phyloP scores from a whole-genome alignment of 1,140 invertebrate genomes.

The Magallana angulata region DNA sequence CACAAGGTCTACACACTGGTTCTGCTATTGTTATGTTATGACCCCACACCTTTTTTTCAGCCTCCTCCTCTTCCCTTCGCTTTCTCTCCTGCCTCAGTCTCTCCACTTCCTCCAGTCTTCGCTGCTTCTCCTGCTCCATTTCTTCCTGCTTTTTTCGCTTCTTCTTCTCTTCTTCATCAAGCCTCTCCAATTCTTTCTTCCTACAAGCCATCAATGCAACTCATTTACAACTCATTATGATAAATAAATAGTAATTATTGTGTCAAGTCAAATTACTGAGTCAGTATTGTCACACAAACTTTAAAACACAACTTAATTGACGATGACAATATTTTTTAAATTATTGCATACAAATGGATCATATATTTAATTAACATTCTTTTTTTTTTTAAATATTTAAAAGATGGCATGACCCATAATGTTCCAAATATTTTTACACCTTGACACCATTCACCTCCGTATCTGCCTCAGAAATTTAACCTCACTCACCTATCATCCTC shows the following conservation, averaged over 20 bases:
- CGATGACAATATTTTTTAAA: too few species aligned
- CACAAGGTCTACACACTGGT: too few species aligned
- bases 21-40: not conserved
- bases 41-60: slow-evolving; percentile 48
- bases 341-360: too few species aligned
- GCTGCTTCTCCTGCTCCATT: slow-evolving; percentile 63
- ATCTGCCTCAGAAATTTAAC: not conserved
- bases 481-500: slow-evolving; percentile 58
- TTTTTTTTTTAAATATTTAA: too few species aligned
- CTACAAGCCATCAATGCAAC: not conserved
- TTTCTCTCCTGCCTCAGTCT: slow-evolving; percentile 68
- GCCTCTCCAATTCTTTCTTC: slow-evolving; percentile 52
- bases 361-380: too few species aligned
- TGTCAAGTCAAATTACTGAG: too few species aligned
- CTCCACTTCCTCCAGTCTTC: slow-evolving; percentile 68
- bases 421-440: too few species aligned
- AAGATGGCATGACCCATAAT: too few species aligned
- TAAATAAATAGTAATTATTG: too few species aligned
- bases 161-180: slow-evolving; percentile 72
- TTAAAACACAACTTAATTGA: not conserved
- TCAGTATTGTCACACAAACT: not conserved
- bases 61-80: slow-evolving; percentile 63
- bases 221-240: too few species aligned
- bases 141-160: slow-evolving; percentile 67
- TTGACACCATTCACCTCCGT: slow-evolving; percentile 51